Evolutionary conservation across 2,113 vertebrate species (phyloP), one percentile per base, ranked within the genome.

Genomic region (Labrus mixtus): DNA sequence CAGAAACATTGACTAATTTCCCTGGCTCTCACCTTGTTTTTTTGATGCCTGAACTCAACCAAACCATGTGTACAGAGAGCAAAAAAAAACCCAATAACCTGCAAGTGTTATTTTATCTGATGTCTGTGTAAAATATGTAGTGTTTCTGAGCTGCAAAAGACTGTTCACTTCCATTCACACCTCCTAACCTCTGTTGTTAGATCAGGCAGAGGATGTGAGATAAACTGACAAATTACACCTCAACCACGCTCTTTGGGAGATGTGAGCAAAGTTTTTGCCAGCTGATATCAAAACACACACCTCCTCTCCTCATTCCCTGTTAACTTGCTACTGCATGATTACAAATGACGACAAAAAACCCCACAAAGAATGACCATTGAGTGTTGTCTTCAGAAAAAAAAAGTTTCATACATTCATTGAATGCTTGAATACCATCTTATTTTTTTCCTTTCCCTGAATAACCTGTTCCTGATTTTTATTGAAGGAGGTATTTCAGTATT

Each of bases 111-210:
- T 7, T 19, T 46, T 10, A 20, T 20, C 46, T 16, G 17, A 13
- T 51, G 4, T 39, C 12, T 55, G 55, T 60, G 45, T 4, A 33
- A 25, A 48, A 62, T 25, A 25, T n/a, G 15, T 3, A 33, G 57
- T 2, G 8, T 41, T 48, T 58, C 53, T 12, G 33, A 60, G 17
- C 41, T 59, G 20, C 12, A 59, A 22, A 46, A 63, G 41, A 78
- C 65, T 62, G 33, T 36, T 69, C 33, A 57, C 57, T 60, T 56
- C 60, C 72, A 57, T 55, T 68, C 58, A 65, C 71, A 79, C 17
- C 55, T 60, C 51, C 16, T 53, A 56, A 58, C 57, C 55, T 17
- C 10, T 33, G 46, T 48, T 68, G 25, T 59, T 72, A 46, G 33
- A 62, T 76, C 36, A 53, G 46, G 33, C n/a, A 13, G 46, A 78